phyloP scores from a whole-genome alignment of 2,113 vertebrate species.

The Callorhinus ursinus region DNA sequence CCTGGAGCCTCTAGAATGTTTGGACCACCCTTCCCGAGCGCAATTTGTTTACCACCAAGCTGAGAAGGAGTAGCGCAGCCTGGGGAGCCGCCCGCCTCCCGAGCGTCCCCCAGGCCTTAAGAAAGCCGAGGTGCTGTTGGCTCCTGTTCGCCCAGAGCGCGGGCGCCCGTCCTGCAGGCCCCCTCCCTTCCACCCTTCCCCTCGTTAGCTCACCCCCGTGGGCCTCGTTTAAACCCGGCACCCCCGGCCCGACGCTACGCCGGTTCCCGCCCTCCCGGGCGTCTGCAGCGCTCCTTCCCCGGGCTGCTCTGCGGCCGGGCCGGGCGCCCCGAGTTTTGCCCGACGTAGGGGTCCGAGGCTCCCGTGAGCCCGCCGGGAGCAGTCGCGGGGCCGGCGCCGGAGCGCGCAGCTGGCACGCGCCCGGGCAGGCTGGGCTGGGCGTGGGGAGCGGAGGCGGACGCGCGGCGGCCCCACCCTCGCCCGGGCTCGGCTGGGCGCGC shows the following conservation, averaged over 20 bases:
- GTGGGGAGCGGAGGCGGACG: not conserved
- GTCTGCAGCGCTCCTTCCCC: not conserved
- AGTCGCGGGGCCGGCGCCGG: not conserved
- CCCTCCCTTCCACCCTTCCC: no score
- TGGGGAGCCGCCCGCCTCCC: fast-evolving
- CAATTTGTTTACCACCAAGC: not conserved
- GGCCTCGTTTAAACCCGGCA: not conserved
- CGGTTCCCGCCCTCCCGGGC: no score
- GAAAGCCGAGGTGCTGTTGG: no score
- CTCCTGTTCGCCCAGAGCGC: not conserved
- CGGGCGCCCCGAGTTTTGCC: fast-evolving
- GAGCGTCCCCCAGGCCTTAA: not conserved
- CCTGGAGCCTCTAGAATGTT: not conserved
- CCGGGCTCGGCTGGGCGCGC: not conserved
- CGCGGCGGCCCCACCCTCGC: not conserved
- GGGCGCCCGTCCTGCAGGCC: fast-evolving
- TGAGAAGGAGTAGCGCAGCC: not conserved
- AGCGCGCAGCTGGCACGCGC: not conserved
- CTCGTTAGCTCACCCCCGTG: not conserved
- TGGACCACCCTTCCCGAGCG: not conserved
- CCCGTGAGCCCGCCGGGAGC: fast-evolving
- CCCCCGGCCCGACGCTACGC: fast-evolving
- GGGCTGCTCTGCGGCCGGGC: not conserved
- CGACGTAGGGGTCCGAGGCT: fast-evolving
- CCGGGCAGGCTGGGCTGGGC: not conserved